Evolutionary conservation across 2,113 vertebrate genomes (phyloP).

Genomic region (Misgurnus anguillicaudatus): DNA sequence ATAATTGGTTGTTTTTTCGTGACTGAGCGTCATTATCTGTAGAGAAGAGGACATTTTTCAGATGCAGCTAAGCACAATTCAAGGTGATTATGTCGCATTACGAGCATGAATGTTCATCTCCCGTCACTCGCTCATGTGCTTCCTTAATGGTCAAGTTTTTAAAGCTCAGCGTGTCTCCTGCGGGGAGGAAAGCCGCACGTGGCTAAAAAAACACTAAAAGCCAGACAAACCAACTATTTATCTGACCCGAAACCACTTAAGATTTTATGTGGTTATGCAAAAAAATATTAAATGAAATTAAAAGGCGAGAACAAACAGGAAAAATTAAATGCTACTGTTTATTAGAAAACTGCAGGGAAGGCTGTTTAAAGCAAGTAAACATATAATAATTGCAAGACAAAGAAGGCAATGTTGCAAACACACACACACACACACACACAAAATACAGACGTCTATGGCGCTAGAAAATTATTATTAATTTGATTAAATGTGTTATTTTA

Average conservation of each 20-base stretch:
- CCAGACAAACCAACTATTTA: constrained; percentile 5
- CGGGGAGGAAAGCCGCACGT: constrained; percentile 15
- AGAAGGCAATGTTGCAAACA: background rate
- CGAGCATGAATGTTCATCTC: background rate
- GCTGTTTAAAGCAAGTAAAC: background rate
- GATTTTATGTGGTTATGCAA: background rate
- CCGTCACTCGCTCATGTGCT: background rate
- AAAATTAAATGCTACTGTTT: background rate
- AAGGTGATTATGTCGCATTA: constrained; percentile 21
- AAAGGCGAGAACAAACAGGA: constrained; percentile 11
- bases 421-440: too few species aligned
- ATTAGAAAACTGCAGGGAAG: constrained; percentile 15
- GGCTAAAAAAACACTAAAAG: constrained; percentile 30
- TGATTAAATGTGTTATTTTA: too few species aligned
- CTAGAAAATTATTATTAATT: too few species aligned
- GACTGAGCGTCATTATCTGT: background rate
- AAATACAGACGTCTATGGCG: too few species aligned
- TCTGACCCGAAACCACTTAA: background rate
- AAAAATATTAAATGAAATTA: background rate
- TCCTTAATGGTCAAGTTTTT: constrained; percentile 6
- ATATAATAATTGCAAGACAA: constrained; percentile 27
- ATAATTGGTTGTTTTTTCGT: constrained; percentile 14
- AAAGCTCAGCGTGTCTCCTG: background rate
- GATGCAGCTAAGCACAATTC: background rate
- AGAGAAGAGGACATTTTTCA: background rate